Conservation (phyloP, 1,140 invertebrate species). For the Zophobas atratus region DNA sequence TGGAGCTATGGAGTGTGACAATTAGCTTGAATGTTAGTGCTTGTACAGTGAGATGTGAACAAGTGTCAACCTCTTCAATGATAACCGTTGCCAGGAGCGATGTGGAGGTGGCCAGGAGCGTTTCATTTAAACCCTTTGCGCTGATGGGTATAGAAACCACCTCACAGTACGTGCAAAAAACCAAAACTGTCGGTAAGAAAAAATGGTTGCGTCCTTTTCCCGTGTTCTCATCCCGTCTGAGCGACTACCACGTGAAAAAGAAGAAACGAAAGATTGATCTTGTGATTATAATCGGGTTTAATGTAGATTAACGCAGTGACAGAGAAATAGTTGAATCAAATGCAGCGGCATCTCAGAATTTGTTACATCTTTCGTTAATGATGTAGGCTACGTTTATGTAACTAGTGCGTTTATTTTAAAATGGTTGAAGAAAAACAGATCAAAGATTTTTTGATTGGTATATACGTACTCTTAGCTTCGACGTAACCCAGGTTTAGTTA, state of each 20-base stretch:
- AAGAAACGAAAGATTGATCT: background rate
- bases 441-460: slow-evolving; percentile 16
- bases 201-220: background rate
- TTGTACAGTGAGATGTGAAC: slow-evolving; percentile 48
- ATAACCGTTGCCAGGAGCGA: slow-evolving; percentile 55
- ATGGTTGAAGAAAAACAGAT: slow-evolving; percentile 22
- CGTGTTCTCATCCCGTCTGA: slow-evolving; percentile 10
- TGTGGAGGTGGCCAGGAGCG: slow-evolving; percentile 51
- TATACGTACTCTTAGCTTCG: background rate
- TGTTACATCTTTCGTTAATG: slow-evolving; percentile 17
- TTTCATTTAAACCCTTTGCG: slow-evolving; percentile 59
- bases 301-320: background rate
- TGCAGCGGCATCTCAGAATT: background rate
- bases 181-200: slow-evolving; percentile 52
- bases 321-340: background rate
- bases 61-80: slow-evolving; percentile 47
- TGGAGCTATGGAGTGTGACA: background rate
- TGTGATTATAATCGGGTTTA: background rate
- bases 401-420: slow-evolving; percentile 23
- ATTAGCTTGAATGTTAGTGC: slow-evolving; percentile 5
- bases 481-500: background rate
- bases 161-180: slow-evolving; percentile 68
- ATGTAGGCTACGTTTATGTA: slow-evolving; percentile 28
- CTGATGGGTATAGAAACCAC: slow-evolving; percentile 71
- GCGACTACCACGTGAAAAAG: background rate